A percentile compares a stretch with the other conserved stretches of the same genome.
Conservation (phyloP, 2,888 invertebrate species). For the Melipona beecheii region DNA sequence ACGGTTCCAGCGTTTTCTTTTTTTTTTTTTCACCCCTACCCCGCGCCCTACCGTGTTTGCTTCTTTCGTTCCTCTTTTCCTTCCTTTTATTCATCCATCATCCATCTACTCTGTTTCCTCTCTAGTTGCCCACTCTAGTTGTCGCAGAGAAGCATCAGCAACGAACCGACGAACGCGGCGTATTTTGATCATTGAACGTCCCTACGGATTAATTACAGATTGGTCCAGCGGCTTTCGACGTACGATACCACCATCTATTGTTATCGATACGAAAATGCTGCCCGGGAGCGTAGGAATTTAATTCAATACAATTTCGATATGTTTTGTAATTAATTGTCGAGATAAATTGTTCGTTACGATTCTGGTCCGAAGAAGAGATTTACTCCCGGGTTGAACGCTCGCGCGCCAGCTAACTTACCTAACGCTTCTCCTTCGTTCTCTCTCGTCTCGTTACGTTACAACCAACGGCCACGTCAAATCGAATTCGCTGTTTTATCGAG, state of each 20-base stretch:
- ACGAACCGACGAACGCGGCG: background rate
- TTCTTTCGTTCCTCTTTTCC: background rate
- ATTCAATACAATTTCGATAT: constrained; percentile 52
- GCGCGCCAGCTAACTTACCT: background rate
- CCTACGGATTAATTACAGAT: constrained; percentile 8
- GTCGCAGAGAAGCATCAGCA: constrained; percentile 33
- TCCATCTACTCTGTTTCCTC: background rate
- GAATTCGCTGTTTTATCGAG: constrained; percentile 58
- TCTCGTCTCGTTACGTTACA: background rate
- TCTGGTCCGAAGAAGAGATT: constrained; percentile 42
- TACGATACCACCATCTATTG: background rate
- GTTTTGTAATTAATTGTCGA: constrained; percentile 38
- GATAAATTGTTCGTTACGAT: constrained; percentile 15
- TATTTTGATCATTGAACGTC: too few relatives aligned
- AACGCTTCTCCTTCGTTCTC: constrained; percentile 9
- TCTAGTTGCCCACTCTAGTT: background rate
- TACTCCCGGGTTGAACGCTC: background rate
- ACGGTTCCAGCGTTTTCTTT: background rate
- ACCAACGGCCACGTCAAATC: constrained; percentile 5
- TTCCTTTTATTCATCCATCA: background rate
- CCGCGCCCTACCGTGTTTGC: background rate
- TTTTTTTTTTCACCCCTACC: too few relatives aligned
- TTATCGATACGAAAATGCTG: background rate
- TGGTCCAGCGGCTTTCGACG: constrained; percentile 29
- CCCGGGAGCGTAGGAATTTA: background rate